Base-by-base conservation (phyloP, 2,888 invertebrate genomes). In the Myathropa florea region DNA sequence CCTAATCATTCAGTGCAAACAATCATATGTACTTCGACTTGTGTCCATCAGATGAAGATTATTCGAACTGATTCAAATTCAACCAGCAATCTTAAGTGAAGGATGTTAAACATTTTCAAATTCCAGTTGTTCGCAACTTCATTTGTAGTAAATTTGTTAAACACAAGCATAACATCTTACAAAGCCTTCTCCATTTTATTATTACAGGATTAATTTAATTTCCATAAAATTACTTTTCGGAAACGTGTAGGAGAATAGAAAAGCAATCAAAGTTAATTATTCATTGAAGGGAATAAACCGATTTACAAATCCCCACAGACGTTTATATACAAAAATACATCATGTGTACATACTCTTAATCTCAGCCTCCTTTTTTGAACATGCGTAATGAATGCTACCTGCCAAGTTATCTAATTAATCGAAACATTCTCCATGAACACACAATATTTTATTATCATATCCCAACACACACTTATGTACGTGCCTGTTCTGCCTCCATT, bases 311-410 rank as follows among this genome's bases (percentile, higher is more conserved):
- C 46, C 18, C 4, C 18, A 46, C 46, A 46, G 46, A 46, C 46
- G 18, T 46, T 46, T 46, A 46, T 46, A 46, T 46, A 46, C 18
- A 46, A 46, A 18, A 46, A 18, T 46, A 46, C 46, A 18, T 46
- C 46, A 46, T 46, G 9, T 46, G 18, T 46, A 18, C 26, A 53
- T 76, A 70, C 57, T 53, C 23, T 10, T 61, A 77, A 72, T 63
- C 57, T 73, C 57, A 73, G 18, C 24, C 78, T 68, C 26, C 12
- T 46, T 7, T 46, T 68, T 67, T 24, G 46, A 78, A 70, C 78
- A 64, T 73, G 68, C 65, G 73, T 80, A 80, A 71, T 67, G 61
- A 84, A 80, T 80, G 65, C 60, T 53, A 80, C 75, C 84, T 76
- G 80, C 39, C 80, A 71, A 60, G 75, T 76, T 60, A 71, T 67